Percentiles rank a stretch among this genome's conserved stretches.
These are phyloP conservation scores for Chromoteleia sp. DNA, from an alignment of 2,888 invertebrate genomes.

Conservation along the genomic window DNA sequence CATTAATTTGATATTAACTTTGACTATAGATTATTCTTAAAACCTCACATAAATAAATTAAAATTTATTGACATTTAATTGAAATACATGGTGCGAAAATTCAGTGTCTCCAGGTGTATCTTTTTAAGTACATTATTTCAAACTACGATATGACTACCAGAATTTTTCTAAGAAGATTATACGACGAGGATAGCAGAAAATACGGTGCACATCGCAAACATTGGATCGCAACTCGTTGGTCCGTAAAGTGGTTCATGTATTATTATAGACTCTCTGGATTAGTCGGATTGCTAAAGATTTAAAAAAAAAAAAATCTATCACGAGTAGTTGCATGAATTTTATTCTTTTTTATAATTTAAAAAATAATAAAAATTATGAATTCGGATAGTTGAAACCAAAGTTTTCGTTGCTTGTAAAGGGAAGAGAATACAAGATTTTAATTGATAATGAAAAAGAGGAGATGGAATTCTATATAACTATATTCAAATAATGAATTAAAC, in stretches of 20 bases:
- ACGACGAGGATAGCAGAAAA: conserved; percentile 41
- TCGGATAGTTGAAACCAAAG: too few relatives aligned
- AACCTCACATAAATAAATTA: conserved; percentile 43
- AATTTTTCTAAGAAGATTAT: conserved; percentile 76
- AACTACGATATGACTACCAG: conserved; percentile 47
- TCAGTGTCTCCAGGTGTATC: conserved; percentile 11
- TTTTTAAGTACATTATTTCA: conserved; percentile 29
- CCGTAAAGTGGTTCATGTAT: conserved; percentile 74
- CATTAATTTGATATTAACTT: too few relatives aligned
- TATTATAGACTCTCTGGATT: conserved; percentile 72
- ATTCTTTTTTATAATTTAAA: background rate
- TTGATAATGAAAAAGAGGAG: too few relatives aligned
- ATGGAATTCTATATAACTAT: too few relatives aligned
- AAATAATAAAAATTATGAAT: too few relatives aligned
- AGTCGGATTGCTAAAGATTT: conserved; percentile 66
- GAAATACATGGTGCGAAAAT: conserved; percentile 6
- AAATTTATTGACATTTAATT: conserved; percentile 9
- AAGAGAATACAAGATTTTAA: too few relatives aligned
- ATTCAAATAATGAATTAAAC: too few relatives aligned
- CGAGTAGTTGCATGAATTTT: conserved; percentile 57
- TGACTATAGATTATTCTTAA: too few relatives aligned
- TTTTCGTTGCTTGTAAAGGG: too few relatives aligned
- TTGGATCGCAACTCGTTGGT: conserved; percentile 69
- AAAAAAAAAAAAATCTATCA: conserved; percentile 71
- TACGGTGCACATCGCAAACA: conserved; percentile 47